A percentile compares a stretch with the other conserved stretches of the same genome.
These are phyloP conservation scores for Dasypogon diadema DNA, from an alignment of 2,888 invertebrate species.

Conservation along the genomic window DNA sequence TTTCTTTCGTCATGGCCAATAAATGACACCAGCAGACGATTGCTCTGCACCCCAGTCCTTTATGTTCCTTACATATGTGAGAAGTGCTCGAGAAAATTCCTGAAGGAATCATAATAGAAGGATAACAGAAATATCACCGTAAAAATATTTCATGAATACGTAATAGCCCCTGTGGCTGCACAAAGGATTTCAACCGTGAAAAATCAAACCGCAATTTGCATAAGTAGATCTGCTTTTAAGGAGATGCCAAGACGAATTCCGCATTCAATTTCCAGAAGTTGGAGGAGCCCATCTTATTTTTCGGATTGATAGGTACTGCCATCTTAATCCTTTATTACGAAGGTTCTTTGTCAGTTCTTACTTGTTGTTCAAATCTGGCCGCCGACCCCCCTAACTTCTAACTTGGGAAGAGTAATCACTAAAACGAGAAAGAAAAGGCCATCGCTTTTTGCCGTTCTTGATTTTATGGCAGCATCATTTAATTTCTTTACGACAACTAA, in stretches of 20 bases:
- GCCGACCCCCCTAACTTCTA: too few relatives aligned
- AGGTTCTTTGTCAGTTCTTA: not conserved
- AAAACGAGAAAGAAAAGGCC: too few relatives aligned
- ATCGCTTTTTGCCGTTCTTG: too few relatives aligned
- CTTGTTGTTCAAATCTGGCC: too few relatives aligned
- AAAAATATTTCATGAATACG: conserved; percentile 52
- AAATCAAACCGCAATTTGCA: conserved; percentile 59
- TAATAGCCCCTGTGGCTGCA: conserved; percentile 33
- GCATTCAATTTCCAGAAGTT: conserved; percentile 43
- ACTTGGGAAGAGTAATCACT: too few relatives aligned
- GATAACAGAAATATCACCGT: conserved; percentile 49
- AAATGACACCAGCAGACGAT: conserved; percentile 33
- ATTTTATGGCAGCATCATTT: too few relatives aligned
- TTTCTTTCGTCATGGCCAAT: conserved; percentile 37
- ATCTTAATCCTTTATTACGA: not conserved
- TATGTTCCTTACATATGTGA: conserved; percentile 13
- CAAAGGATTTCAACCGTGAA: conserved; percentile 56
- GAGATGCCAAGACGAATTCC: conserved; percentile 40
- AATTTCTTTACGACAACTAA: too few relatives aligned
- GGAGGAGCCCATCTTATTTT: conserved; percentile 2
- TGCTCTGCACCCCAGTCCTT: conserved; percentile 20
- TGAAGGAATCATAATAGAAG: conserved; percentile 27
- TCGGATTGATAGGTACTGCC: not conserved
- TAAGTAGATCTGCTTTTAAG: conserved; percentile 57
- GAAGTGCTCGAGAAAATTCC: not conserved